phyloP scores from a whole-genome alignment of 2,797 vertebrate genomes.

The Oreochromis mossambicus region DNA sequence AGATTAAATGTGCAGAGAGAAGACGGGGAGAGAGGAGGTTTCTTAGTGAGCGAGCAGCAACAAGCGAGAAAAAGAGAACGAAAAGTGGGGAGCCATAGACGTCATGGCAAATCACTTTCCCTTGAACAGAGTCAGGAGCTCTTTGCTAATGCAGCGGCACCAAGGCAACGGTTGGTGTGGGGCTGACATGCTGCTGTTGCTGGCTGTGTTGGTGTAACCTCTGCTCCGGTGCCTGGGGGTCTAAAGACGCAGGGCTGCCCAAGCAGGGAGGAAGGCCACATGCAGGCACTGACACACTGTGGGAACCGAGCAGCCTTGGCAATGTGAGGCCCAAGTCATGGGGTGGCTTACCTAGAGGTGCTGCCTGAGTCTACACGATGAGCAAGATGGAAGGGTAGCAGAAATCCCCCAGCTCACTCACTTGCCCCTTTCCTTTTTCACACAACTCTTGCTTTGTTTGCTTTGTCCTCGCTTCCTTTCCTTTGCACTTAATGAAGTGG shows the following conservation, averaged over 20 bases:
- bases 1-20: slow-evolving; percentile 53
- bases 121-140: slow-evolving; percentile 52
- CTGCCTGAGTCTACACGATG: slow-evolving; percentile 31
- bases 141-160: slow-evolving; percentile 61
- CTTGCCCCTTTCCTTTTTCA: slow-evolving; percentile 59
- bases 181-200: slow-evolving; percentile 76
- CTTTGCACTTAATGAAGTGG: slow-evolving; percentile 74
- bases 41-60: slow-evolving; percentile 26
- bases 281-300: slow-evolving; percentile 59
- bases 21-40: slow-evolving; percentile 14
- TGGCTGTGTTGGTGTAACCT: slow-evolving; percentile 80
- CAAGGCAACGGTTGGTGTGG: slow-evolving; percentile 78
- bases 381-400: slow-evolving; percentile 42
- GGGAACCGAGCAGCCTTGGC: slow-evolving; percentile 65
- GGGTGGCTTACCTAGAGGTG: slow-evolving; percentile 69
- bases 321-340: slow-evolving; percentile 63
- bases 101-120: slow-evolving; percentile 72
- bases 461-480: slow-evolving; percentile 69
- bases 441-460: slow-evolving; percentile 68
- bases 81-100: slow-evolving; percentile 44
- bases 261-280: slow-evolving; percentile 57
- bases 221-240: slow-evolving; percentile 71
- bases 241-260: slow-evolving; percentile 58
- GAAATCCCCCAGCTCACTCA: slow-evolving; percentile 39
- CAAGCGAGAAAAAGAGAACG: slow-evolving; percentile 32